Evolutionary conservation across 2,888 invertebrate genomes (phyloP), one percentile per base, ranked within the genome.

Genomic region (Pseudanteris insignis): DNA sequence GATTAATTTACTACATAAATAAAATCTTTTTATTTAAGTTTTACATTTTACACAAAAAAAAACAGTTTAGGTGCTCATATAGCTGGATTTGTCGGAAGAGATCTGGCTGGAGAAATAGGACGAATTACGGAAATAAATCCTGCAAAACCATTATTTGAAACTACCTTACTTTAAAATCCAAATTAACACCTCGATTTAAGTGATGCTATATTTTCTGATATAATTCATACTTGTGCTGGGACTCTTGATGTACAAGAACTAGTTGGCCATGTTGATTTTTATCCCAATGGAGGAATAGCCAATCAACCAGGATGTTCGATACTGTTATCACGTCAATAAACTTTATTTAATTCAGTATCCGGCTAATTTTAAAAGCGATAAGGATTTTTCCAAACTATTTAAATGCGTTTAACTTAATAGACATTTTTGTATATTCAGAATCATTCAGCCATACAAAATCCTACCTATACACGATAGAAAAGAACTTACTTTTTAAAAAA

Each of bases 221-320:
- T 90, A 0, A 87, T 91, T 40, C 91, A 91, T 70, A 89, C 89
- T 0, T 86, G 87, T 67, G 86, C 84, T 0, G 90, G 89, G 0
- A 81, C 86, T 30, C 81, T 86, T 24, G 90, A 90, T 0, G 85
- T 86, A 64, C 69, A 72, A n/a, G 68, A 74, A 15, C 83, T 88
- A 2, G 82, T 88, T 10, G 91, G 91, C 0, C 85, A 89, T 71
- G 87, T 81, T 0, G 91, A 91, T 76, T 90, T 89, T 72, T 91
- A 88, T 79, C 90, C 90, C 0, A 90, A 91, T 73, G 85, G 85
- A 8, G 91, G 90, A 0, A 77, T 68, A 21, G 82, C 87, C 0
- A 82, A 82, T 0, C 91, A 91, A 70, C 90, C 90, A 0, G 89
- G 89, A 0, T 89, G 89, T 71, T 80, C 81, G 5, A 83, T 84